Conservation (phyloP, 2,113 vertebrate genomes). For the Hydrolagus affinis region DNA sequence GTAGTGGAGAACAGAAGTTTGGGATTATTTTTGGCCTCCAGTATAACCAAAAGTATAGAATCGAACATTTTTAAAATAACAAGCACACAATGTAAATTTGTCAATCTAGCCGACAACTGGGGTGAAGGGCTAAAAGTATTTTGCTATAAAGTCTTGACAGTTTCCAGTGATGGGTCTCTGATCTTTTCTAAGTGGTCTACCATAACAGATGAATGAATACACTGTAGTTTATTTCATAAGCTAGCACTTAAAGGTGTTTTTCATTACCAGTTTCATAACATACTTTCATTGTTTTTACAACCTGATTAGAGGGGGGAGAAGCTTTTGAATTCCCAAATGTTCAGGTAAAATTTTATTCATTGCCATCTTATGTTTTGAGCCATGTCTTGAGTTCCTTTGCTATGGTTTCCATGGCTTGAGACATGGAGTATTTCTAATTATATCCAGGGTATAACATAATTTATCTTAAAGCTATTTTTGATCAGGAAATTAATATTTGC, state of each 20-base stretch:
- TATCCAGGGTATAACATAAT: slow-evolving; percentile 17
- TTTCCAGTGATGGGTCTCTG: background rate
- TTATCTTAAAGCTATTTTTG: slow-evolving; percentile 10
- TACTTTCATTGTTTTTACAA: slow-evolving; percentile 15
- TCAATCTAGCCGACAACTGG: slow-evolving; percentile 12
- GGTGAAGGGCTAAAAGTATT: background rate
- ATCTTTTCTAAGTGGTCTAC: slow-evolving; percentile 10
- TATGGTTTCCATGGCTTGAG: background rate
- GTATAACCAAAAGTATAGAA: no score
- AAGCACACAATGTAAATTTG: background rate
- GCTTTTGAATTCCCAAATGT: no score
- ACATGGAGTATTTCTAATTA: slow-evolving; percentile 9
- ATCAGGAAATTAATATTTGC: background rate
- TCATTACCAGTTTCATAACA: background rate
- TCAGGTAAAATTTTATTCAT: no score
- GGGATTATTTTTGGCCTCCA: no score
- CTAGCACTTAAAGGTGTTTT: slow-evolving; percentile 12
- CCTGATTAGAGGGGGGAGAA: background rate
- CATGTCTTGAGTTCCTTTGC: background rate
- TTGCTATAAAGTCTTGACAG: background rate
- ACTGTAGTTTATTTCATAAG: background rate
- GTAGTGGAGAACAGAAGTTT: no score
- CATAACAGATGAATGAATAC: slow-evolving; percentile 5
- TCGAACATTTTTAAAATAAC: background rate
- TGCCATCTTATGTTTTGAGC: no score